Percentiles rank a stretch among this genome's conserved stretches.
Evolutionary conservation across 1,140 invertebrate species (phyloP).

Genomic region (Colletes latitarsis): DNA sequence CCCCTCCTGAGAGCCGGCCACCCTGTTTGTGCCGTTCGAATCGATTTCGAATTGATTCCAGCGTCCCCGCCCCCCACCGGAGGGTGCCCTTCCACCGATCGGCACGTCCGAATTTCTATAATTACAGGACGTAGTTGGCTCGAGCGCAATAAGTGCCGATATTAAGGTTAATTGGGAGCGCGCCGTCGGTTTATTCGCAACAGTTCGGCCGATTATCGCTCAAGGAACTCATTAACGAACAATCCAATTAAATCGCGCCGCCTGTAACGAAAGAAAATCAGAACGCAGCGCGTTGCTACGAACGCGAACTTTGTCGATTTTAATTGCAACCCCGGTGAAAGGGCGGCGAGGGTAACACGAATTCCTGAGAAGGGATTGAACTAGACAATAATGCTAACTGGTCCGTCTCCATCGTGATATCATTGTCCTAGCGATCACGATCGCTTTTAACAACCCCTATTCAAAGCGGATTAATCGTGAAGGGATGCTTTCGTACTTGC

Average conservation of each 20-base stretch:
- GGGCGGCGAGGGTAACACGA: neutral
- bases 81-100: conserved; percentile 10
- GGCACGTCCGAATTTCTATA: conserved; percentile 38
- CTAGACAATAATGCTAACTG: conserved; percentile 25
- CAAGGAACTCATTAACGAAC: conserved; percentile 60
- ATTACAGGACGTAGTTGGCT: conserved; percentile 42
- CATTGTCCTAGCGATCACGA: conserved; percentile 19
- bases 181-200: conserved; percentile 45
- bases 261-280: conserved; percentile 17
- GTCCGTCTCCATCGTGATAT: neutral
- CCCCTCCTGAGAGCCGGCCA: neutral
- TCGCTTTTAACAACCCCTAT: conserved; percentile 4
- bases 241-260: conserved; percentile 58
- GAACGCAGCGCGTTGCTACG: neutral
- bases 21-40: neutral
- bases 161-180: conserved; percentile 57
- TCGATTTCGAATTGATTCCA: conserved; percentile 42
- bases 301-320: conserved; percentile 22
- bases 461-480: neutral
- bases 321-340: conserved; percentile 19
- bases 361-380: neutral
- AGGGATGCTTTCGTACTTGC: neutral
- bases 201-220: conserved; percentile 46
- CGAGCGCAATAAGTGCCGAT: conserved; percentile 43
- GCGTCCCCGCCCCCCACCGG: neutral